Conservation (phyloP, 64 coral and sea anemone genomes). For the Hydrozoanthus tunicans region DNA sequence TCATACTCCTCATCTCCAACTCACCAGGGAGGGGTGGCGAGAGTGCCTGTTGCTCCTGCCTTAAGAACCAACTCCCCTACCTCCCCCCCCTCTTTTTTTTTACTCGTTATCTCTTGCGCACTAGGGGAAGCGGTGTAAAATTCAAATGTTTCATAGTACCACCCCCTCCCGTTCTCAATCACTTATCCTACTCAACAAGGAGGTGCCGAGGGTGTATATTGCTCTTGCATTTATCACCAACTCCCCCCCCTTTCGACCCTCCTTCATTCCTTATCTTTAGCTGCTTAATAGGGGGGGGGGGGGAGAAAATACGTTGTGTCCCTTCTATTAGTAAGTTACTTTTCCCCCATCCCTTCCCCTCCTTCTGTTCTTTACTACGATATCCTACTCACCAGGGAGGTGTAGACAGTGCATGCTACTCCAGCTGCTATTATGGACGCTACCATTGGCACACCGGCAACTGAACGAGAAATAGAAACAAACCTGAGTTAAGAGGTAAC, state of each 20-base stretch:
- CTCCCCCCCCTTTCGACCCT: neutral
- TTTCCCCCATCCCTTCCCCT: too few species aligned
- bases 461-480: slow-evolving; percentile 12
- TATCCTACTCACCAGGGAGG: slow-evolving; percentile 63
- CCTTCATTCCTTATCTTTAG: slow-evolving; percentile 19
- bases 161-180: neutral
- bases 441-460: slow-evolving; percentile 70
- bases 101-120: too few species aligned
- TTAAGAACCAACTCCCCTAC: too few species aligned
- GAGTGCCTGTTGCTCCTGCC: neutral
- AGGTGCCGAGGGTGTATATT: slow-evolving; percentile 50
- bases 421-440: slow-evolving; percentile 70
- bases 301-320: neutral
- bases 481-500: neutral
- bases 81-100: too few species aligned
- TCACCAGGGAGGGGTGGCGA: neutral
- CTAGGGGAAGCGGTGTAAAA: too few species aligned
- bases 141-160: too few species aligned
- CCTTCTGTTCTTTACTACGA: too few species aligned
- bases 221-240: slow-evolving; percentile 45
- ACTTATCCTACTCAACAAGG: slow-evolving; percentile 25
- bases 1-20: neutral
- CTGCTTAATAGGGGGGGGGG: neutral
- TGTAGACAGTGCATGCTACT: slow-evolving; percentile 68
- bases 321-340: neutral